These are phyloP conservation scores for Pegoplata infirma DNA, from an alignment of 2,888 invertebrate genomes.

Conservation along the genomic window DNA sequence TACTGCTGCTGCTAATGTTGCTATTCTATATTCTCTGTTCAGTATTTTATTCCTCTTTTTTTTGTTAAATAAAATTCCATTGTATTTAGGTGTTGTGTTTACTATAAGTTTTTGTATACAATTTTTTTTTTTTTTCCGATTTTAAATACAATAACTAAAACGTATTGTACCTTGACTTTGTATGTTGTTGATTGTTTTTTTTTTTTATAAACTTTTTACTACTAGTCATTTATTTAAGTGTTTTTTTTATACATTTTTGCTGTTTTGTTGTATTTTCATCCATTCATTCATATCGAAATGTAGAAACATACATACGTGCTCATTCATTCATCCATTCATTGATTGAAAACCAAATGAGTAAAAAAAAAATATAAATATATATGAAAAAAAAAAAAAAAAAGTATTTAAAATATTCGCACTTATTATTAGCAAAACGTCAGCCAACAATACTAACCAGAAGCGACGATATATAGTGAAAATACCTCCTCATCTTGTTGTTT, in stretches of 20 bases:
- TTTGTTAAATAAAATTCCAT: not conserved
- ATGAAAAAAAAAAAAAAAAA: too few species aligned
- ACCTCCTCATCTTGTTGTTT: not conserved
- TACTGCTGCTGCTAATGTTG: not conserved
- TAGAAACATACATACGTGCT: not conserved
- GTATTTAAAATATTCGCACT: slow-evolving; percentile 37
- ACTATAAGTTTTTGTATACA: not conserved
- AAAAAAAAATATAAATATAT: too few species aligned
- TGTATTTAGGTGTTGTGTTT: not conserved
- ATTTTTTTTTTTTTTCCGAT: not conserved
- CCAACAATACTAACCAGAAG: not conserved
- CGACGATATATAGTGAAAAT: too few species aligned
- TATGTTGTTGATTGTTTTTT: slow-evolving; percentile 17
- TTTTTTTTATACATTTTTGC: slow-evolving; percentile 12
- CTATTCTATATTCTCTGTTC: not conserved
- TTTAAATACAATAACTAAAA: slow-evolving; percentile 21
- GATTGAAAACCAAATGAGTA: slow-evolving; percentile 31
- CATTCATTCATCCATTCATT: slow-evolving; percentile 38
- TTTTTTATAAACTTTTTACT: slow-evolving; percentile 4
- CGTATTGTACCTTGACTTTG: slow-evolving; percentile 45
- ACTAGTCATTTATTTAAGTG: slow-evolving; percentile 16
- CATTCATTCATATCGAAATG: slow-evolving; percentile 34
- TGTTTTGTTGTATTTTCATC: slow-evolving; percentile 21
- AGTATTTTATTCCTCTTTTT: not conserved
- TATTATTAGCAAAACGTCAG: slow-evolving; percentile 10